Percentiles rank a stretch among this genome's conserved stretches.
phyloP scores from a whole-genome alignment of 2,797 vertebrate genomes.

The Brachyalestes nurse region DNA sequence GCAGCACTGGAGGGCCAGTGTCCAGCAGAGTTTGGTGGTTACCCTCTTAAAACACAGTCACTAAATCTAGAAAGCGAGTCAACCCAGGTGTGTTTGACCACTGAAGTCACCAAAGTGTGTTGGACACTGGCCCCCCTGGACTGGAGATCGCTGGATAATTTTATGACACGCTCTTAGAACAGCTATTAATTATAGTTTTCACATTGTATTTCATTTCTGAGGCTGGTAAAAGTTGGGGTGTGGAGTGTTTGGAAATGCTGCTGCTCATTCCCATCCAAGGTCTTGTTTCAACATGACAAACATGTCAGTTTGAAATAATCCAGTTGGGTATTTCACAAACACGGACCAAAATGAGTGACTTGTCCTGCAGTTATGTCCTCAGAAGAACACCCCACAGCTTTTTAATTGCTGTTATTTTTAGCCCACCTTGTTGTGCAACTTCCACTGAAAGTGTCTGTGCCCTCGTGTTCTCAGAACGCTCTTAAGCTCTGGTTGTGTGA shows the following conservation, averaged over 20 bases:
- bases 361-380: conserved; percentile 3
- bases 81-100: too few species aligned
- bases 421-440: not conserved
- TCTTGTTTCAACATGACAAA: conserved; percentile 26
- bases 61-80: too few species aligned
- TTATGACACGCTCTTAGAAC: too few species aligned
- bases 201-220: not conserved
- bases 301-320: conserved; percentile 63
- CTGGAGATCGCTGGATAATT: too few species aligned
- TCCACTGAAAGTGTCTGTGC: not conserved
- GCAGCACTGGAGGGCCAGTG: too few species aligned
- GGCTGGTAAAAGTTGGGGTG: not conserved
- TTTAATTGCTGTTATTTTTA: conserved; percentile 21
- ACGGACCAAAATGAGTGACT: conserved; percentile 51
- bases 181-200: too few species aligned
- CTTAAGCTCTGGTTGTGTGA: not conserved
- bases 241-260: not conserved
- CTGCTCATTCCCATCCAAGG: not conserved
- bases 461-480: conserved; percentile 15
- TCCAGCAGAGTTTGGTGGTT: too few species aligned
- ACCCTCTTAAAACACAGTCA: too few species aligned
- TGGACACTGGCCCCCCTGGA: too few species aligned
- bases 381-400: not conserved
- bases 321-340: conserved; percentile 77
- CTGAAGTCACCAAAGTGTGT: too few species aligned